Evolutionary conservation across 2,113 vertebrate species (phyloP).

Genomic region (Pongo abelii): DNA sequence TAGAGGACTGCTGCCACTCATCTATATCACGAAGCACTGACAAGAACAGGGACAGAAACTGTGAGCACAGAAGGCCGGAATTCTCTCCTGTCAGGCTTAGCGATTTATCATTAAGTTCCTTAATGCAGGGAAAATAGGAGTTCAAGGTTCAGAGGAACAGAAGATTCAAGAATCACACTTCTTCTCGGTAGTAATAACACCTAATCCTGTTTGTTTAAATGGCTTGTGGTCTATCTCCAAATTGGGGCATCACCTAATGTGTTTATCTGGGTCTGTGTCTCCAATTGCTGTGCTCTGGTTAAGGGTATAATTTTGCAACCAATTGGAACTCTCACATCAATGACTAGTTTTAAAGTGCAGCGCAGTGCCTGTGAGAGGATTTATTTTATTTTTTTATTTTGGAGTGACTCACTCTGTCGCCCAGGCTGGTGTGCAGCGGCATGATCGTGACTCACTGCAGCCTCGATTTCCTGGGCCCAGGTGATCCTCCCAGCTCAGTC

Average conservation of each 20-base stretch:
- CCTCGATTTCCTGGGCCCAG: no score
- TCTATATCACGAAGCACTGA: neutral
- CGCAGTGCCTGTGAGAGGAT: fast-evolving
- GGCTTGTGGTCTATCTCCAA: neutral
- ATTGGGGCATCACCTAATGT: fast-evolving
- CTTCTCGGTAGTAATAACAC: fast-evolving
- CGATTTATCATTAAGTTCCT: no score
- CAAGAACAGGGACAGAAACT: neutral
- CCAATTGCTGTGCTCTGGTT: neutral
- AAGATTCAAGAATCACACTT: neutral
- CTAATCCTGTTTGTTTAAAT: fast-evolving
- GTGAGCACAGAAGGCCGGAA: fast-evolving
- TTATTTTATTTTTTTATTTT: no score
- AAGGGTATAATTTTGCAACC: no score
- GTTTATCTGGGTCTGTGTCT: fast-evolving
- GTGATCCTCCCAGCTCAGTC: no score
- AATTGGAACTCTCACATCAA: neutral
- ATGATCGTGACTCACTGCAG: no score
- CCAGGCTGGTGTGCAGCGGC: no score
- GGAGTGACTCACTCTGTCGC: no score
- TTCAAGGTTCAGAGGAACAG: neutral
- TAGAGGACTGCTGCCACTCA: neutral
- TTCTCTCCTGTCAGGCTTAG: no score
- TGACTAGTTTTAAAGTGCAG: fast-evolving
- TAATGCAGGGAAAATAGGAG: no score